Evolutionary conservation across 2,113 vertebrate genomes (phyloP), one percentile per base, ranked within the genome.

Genomic region (Plotosus lineatus): DNA sequence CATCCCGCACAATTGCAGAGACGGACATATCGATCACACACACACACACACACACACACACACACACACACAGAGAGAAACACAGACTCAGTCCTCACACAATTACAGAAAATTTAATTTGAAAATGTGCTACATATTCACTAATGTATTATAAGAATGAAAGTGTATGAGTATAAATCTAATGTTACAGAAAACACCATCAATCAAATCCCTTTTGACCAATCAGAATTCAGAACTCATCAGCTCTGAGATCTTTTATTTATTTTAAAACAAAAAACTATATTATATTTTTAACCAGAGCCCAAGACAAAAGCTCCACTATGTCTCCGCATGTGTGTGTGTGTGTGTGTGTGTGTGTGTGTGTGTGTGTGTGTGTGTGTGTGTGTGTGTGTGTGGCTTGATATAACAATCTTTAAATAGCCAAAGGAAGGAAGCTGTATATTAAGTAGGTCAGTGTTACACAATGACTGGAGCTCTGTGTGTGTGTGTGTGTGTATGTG

Each of bases 381-480:
- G 69, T n/a, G 58, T 77, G 33, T 7, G 69, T 11, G 68, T 58
- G 69, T 74, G 79, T 78, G 58, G 73, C 31, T 31, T 33, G 31
- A 58, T 46, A 78, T 90, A 87, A 90, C 87, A 86, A 91, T 89
- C 81, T 90, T 88, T 87, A 78, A 72, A 71, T 31, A 73, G 81
- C 82, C 73, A 31, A 58, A 83, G 63, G 65, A 66, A 38, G 74
- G 83, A 78, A 85, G 81, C 83, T 65, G 72, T 80, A 85, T 84
- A 75, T 83, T 90, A 93, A 91, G 72, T 93, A 90, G 92, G 91
- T 92, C 90, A 93, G 90, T 92, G 77, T 90, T 84, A 90, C 91
- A 89, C 84, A 86, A 69, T 75, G 87, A 91, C 91, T 90, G 87
- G 91, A 89, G 84, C 91, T 79, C 81, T 80, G 79, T 88, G 15